Evolutionary conservation across 2,113 vertebrate species (phyloP).

Genomic region (Phoxinus phoxinus): DNA sequence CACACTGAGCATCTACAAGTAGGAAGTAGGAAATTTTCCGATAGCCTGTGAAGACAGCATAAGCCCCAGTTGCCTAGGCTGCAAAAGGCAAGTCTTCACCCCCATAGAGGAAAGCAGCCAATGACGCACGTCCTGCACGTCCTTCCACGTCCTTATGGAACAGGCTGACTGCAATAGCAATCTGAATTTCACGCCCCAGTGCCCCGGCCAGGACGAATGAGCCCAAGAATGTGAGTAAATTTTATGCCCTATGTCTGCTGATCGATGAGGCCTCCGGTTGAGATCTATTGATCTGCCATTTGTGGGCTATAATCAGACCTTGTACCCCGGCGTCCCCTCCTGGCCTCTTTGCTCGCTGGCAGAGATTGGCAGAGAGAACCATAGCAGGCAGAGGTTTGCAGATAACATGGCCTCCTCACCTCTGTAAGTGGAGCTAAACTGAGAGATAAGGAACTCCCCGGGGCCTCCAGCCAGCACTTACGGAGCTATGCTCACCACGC

Average conservation of each 20-base stretch:
- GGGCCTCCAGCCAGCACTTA: conserved; percentile 31
- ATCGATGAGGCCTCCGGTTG: conserved; percentile 74
- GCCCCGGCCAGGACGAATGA: conserved; percentile 67
- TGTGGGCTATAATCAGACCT: conserved; percentile 61
- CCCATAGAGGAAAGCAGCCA: conserved; percentile 67
- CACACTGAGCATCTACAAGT: too few species aligned
- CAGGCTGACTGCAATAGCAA: conserved; percentile 79
- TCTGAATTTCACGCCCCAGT: conserved; percentile 79
- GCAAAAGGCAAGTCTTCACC: conserved; percentile 63
- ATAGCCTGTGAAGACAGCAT: too few species aligned
- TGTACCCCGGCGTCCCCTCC: conserved; percentile 48
- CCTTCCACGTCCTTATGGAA: conserved; percentile 75
- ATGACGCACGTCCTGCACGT: conserved; percentile 71
- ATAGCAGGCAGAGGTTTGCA: neutral
- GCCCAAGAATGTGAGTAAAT: conserved; percentile 76
- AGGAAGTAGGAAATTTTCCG: too few species aligned
- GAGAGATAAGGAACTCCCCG: neutral
- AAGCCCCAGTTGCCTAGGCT: conserved; percentile 56
- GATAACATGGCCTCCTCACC: conserved; percentile 35
- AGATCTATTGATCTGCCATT: conserved; percentile 77
- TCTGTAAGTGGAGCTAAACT: conserved; percentile 36
- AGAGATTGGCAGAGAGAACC: neutral
- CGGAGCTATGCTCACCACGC: conserved; percentile 42
- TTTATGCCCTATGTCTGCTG: conserved; percentile 69
- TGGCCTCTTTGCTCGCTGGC: conserved; percentile 13